Base-by-base conservation (phyloP, 2,888 invertebrate genomes). In the Crossocerus cetratus region DNA sequence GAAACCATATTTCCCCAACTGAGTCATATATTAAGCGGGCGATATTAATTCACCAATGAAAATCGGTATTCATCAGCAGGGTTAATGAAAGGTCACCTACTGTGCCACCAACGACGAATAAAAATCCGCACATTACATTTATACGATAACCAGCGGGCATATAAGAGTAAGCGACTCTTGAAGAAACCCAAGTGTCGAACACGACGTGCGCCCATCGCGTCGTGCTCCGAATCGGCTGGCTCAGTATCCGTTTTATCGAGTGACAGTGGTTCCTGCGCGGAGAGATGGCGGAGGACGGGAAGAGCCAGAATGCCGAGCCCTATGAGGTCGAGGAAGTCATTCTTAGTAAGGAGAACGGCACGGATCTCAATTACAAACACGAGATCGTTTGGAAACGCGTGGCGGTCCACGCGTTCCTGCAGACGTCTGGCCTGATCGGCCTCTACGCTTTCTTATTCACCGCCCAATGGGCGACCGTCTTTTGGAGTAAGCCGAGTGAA, bases 291-390 rank as follows among this genome's bases (percentile, higher is more conserved):
- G 62, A 14, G 20, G 49, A 42, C n/a, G 62, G 63, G 70, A 55
- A 64, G 20, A 16, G 54, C 3, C n/a, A 16, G 16, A 49, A 14
- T 16, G 0, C 49, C 3, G 49, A 49, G 3, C 49, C 49, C 16
- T 67, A 65, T 49, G 74, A 58, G 13, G n/a, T 53, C 4, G 63
- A 70, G 3, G 69, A 77, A 20, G 20, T 64, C 5, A 0, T 43
- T 16, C 3, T 14, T 8, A 42, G 20, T 2, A 42, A 53, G 32
- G 21, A 42, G 11, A 44, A 61, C 4, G 66, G 58, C 4, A 81
- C 81, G 8, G 82, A 82, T 23, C 3, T 53, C 14, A 77, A 72
- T 59, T 80, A 79, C 43, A 74, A 65, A 32, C 75, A 66, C 21
- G 13, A 44, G 16, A 61, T 61, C 18, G 2, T 69, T 0, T 65